Evolutionary conservation across 2,888 invertebrate species (phyloP).

Genomic region (Oscheius myriophilus): DNA sequence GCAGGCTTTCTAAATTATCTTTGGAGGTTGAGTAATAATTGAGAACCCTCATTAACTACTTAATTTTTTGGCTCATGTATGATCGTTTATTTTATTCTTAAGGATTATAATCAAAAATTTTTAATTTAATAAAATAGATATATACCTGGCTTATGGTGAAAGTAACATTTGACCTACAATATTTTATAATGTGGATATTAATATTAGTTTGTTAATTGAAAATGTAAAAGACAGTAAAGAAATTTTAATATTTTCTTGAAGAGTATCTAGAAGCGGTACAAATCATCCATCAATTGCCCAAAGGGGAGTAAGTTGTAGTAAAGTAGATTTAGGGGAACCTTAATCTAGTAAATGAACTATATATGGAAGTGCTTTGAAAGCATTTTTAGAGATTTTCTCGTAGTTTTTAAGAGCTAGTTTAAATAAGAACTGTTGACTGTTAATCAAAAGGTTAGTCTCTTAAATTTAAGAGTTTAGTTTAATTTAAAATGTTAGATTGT

Average conservation of each 20-base stretch:
- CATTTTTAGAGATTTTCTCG: constrained; percentile 45
- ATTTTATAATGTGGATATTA: constrained; percentile 50
- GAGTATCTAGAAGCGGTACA: constrained; percentile 62
- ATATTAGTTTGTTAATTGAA: constrained; percentile 44
- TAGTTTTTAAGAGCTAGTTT: constrained; percentile 59
- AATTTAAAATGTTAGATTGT: constrained; percentile 59
- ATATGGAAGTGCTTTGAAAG: constrained; percentile 58
- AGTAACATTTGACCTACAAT: constrained; percentile 59
- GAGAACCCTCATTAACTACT: constrained; percentile 62
- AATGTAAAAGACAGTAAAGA: constrained; percentile 62
- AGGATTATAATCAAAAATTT: too few species aligned
- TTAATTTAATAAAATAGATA: constrained; percentile 61
- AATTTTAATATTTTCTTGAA: constrained; percentile 57
- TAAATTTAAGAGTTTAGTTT: constrained; percentile 52
- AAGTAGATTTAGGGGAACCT: constrained; percentile 64
- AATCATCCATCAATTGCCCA: constrained; percentile 66
- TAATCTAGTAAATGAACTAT: constrained; percentile 56
- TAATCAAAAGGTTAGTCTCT: constrained; percentile 56
- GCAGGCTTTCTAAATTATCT: constrained; percentile 62
- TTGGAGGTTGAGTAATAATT: constrained; percentile 61
- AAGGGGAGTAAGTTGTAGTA: constrained; percentile 66
- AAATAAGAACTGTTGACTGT: constrained; percentile 58
- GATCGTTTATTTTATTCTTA: constrained; percentile 64
- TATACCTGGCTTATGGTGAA: constrained; percentile 57
- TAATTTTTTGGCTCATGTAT: constrained; percentile 58